These are phyloP conservation scores for Molossus alvarezi DNA, from an alignment of 2,797 vertebrate genomes.

Conservation along the genomic window DNA sequence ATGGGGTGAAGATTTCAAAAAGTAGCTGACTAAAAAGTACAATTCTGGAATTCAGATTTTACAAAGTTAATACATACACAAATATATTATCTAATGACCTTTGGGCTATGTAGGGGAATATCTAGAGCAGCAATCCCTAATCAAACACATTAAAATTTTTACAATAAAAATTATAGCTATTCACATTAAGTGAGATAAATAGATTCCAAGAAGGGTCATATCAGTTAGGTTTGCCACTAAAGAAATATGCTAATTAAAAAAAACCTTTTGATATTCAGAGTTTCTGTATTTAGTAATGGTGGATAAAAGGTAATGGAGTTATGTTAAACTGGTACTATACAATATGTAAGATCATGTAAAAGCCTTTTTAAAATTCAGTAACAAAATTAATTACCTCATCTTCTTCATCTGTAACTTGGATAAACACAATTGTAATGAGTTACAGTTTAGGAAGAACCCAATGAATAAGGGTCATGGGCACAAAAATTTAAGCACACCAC, in stretches of 20 bases:
- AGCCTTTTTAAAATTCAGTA: background rate
- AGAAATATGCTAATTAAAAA: constrained; percentile 5
- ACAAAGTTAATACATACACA: background rate
- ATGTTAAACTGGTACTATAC: background rate
- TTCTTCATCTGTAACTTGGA: background rate
- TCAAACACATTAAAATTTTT: constrained; percentile 29
- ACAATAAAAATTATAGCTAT: background rate
- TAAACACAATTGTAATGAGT: constrained; percentile 10
- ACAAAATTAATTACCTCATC: constrained; percentile 20
- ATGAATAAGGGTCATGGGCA: background rate
- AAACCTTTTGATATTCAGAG: background rate
- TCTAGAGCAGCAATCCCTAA: background rate
- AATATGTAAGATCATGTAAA: constrained; percentile 19
- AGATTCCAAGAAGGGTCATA: background rate
- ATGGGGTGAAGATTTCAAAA: background rate
- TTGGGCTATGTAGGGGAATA: background rate
- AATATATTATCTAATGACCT: background rate
- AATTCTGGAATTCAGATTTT: constrained; percentile 35
- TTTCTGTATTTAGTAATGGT: constrained; percentile 61
- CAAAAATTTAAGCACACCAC: background rate
- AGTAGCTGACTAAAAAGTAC: background rate
- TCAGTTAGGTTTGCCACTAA: constrained; percentile 24
- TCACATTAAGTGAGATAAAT: background rate
- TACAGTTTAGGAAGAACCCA: constrained; percentile 19
- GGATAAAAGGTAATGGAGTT: background rate